These are phyloP conservation scores for Trachops cirrhosus DNA, from an alignment of 2,797 vertebrate genomes.

Conservation along the genomic window DNA sequence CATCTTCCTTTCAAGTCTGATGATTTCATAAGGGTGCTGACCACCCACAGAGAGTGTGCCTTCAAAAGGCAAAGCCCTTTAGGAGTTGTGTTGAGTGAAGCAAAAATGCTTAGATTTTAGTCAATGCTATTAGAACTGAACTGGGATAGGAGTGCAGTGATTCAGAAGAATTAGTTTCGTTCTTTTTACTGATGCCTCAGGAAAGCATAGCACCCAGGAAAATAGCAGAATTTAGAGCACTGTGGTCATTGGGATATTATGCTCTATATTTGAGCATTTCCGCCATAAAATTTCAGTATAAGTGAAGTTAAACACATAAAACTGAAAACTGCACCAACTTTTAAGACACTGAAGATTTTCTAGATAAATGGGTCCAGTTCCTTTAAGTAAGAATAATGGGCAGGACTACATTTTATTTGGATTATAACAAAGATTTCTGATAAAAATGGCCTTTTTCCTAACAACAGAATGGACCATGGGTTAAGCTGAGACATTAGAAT, in stretches of 20 bases:
- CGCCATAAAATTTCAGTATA: neutral
- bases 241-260: neutral
- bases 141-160: slow-evolving; percentile 19
- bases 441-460: slow-evolving; percentile 58
- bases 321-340: neutral
- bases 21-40: slow-evolving; percentile 68
- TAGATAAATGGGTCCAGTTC: neutral
- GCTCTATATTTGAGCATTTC: neutral
- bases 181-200: slow-evolving; percentile 53
- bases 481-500: slow-evolving; percentile 62
- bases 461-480: slow-evolving; percentile 2
- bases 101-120: slow-evolving; percentile 63
- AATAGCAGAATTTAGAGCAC: slow-evolving; percentile 8
- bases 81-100: slow-evolving; percentile 61
- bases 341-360: neutral
- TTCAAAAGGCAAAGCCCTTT: slow-evolving; percentile 67
- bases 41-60: slow-evolving; percentile 65
- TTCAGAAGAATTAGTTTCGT: slow-evolving; percentile 64
- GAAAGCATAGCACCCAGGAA: slow-evolving; percentile 44
- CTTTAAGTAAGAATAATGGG: slow-evolving; percentile 22
- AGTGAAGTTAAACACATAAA: neutral
- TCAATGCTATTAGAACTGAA: slow-evolving; percentile 57
- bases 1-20: slow-evolving; percentile 71
- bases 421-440: slow-evolving; percentile 61
- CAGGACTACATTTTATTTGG: neutral